These are phyloP conservation scores for Asobara japonica DNA, from an alignment of 1,140 invertebrate genomes.

Conservation along the genomic window DNA sequence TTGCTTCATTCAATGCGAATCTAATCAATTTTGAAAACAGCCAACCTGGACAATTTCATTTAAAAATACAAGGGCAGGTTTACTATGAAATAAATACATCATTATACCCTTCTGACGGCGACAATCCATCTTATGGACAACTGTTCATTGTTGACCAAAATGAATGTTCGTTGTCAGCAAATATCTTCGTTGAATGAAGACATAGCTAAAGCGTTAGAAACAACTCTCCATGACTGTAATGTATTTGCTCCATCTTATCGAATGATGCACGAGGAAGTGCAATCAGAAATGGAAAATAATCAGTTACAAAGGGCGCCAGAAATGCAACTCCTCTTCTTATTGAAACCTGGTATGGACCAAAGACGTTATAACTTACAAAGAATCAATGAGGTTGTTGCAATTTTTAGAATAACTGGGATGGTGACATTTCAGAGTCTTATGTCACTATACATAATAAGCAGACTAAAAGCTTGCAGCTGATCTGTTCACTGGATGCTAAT, in stretches of 20 bases:
- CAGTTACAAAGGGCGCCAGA: neutral
- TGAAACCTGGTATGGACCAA: neutral
- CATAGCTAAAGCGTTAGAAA: neutral
- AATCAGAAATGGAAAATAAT: neutral
- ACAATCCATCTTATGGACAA: conserved; percentile 19
- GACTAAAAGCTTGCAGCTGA: neutral
- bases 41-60: neutral
- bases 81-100: neutral
- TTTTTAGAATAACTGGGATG: conserved; percentile 2
- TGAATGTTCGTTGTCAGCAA: neutral
- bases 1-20: conserved; percentile 23
- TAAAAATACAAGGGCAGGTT: neutral
- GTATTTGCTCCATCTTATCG: conserved; percentile 7
- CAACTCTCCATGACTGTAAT: conserved; percentile 1
- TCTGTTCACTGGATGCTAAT: neutral
- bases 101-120: neutral
- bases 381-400: conserved; percentile 25
- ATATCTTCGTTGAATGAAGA: neutral
- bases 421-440: conserved; percentile 4
- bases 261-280: conserved; percentile 17
- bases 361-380: neutral
- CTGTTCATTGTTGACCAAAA: conserved; percentile 24
- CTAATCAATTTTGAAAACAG: neutral
- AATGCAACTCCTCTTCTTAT: neutral
- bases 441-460: neutral